A percentile compares a stretch with the other conserved stretches of the same genome.
Evolutionary conservation across 2,888 invertebrate species (phyloP).

Genomic region (Mesodorylaimus sp.): DNA sequence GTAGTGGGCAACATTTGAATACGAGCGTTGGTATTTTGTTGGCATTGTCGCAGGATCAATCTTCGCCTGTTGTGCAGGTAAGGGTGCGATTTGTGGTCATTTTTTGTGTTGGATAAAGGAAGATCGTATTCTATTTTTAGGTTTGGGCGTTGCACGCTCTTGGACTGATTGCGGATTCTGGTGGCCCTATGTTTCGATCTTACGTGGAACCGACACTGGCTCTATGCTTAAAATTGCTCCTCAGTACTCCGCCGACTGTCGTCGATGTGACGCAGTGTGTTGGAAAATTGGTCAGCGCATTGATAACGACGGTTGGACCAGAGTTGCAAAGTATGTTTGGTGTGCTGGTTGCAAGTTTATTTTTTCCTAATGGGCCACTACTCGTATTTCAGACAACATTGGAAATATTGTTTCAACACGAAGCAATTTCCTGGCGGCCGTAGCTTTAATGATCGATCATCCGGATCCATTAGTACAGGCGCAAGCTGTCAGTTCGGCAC

Average conservation of each 20-base stretch:
- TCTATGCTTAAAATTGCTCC: conserved; percentile 57
- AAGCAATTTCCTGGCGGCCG: conserved; percentile 71
- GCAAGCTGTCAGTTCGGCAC: conserved; percentile 83
- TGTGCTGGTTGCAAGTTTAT: background rate
- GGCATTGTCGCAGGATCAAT: conserved; percentile 77
- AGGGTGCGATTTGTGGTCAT: conserved; percentile 13
- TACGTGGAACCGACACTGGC: conserved; percentile 87
- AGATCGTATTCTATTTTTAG: conserved; percentile 36
- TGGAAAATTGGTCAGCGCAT: conserved; percentile 72
- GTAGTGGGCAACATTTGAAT: conserved; percentile 77
- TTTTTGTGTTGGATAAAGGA: too few relatives aligned
- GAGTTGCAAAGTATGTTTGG: conserved; percentile 59
- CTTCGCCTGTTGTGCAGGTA: conserved; percentile 81
- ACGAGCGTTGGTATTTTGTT: conserved; percentile 82
- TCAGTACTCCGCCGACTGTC: conserved; percentile 16
- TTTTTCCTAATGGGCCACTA: background rate
- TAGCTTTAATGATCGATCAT: conserved; percentile 61
- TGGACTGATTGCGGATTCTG: conserved; percentile 83
- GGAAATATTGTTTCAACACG: conserved; percentile 54
- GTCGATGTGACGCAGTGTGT: conserved; percentile 33
- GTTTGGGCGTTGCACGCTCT: conserved; percentile 92
- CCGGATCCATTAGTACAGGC: conserved; percentile 68
- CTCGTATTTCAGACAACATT: conserved; percentile 42
- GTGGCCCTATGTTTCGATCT: conserved; percentile 93
- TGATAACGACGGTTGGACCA: conserved; percentile 93